Percentiles rank a stretch among this genome's conserved stretches.
phyloP scores from a whole-genome alignment of 30 jellyfish, hydroid and myxozoan species.

The Hydractinia symbiolongicarpus region DNA sequence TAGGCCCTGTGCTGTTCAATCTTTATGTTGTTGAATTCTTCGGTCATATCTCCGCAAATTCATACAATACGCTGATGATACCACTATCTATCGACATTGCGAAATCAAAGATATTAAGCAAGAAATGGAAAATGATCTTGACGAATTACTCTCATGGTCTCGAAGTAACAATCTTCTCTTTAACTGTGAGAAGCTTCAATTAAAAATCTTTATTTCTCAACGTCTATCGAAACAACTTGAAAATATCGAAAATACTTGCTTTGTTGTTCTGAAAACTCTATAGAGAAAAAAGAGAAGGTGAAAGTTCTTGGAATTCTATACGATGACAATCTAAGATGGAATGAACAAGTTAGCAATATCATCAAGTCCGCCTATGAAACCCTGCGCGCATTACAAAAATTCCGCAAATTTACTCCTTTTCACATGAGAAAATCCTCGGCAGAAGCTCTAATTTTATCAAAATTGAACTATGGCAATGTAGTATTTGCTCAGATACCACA shows the following conservation, averaged over 20 bases:
- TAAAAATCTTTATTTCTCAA: too few relatives aligned
- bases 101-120: constrained; percentile 14
- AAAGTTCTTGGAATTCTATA: constrained; percentile 9
- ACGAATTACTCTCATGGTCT: constrained; percentile 8
- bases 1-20: constrained; percentile 50
- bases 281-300: not conserved
- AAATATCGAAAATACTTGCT: too few relatives aligned
- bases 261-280: too few relatives aligned
- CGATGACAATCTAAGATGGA: constrained; percentile 3
- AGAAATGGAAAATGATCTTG: not conserved
- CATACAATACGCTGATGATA: constrained; percentile 58
- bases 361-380: constrained; percentile 14
- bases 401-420: constrained; percentile 14
- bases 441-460: constrained; percentile 18
- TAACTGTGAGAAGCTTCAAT: constrained; percentile 20
- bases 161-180: not conserved
- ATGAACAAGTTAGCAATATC: not conserved
- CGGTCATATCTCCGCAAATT: constrained; percentile 22
- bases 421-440: constrained; percentile 5
- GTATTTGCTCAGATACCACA: constrained; percentile 18
- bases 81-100: constrained; percentile 56
- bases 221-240: too few relatives aligned
- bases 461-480: constrained; percentile 6
- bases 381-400: constrained; percentile 12
- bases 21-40: constrained; percentile 44